These are phyloP conservation scores for Peromyscus leucopus DNA, from an alignment of 2,113 vertebrate genomes.

Conservation along the genomic window DNA sequence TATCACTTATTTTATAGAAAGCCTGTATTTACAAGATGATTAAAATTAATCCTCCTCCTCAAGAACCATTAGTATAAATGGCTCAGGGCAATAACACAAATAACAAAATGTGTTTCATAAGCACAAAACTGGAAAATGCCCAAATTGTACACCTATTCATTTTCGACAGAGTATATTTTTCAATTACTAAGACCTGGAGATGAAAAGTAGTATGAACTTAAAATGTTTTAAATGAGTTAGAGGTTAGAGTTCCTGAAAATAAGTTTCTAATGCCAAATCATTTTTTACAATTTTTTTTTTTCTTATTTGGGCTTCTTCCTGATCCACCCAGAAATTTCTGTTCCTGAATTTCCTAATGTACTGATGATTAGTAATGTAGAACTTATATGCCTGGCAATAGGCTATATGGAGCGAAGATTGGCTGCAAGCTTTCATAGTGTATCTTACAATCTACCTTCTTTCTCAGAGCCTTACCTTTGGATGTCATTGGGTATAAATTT, in stretches of 20 bases:
- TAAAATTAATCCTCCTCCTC: constrained; percentile 19
- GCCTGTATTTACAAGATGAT: neutral
- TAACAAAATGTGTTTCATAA: constrained; percentile 16
- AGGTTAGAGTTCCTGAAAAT: neutral
- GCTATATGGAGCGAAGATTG: too few relatives aligned
- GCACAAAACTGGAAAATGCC: neutral
- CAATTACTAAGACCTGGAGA: neutral
- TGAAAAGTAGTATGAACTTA: neutral
- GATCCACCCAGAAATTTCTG: neutral
- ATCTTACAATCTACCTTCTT: neutral
- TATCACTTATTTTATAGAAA: neutral
- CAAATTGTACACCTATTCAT: neutral
- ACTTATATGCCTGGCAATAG: neutral
- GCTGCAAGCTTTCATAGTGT: neutral
- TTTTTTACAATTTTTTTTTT: neutral
- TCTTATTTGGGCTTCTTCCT: neutral
- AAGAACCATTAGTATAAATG: neutral
- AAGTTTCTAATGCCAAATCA: neutral
- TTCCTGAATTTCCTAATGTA: neutral
- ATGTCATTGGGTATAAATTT: neutral
- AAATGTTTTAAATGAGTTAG: neutral
- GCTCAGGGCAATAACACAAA: neutral
- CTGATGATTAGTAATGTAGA: neutral
- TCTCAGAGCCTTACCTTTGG: neutral
- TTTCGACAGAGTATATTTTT: constrained; percentile 21